phyloP scores from a whole-genome alignment of 1,140 invertebrate species.

The Anoplophora glabripennis region DNA sequence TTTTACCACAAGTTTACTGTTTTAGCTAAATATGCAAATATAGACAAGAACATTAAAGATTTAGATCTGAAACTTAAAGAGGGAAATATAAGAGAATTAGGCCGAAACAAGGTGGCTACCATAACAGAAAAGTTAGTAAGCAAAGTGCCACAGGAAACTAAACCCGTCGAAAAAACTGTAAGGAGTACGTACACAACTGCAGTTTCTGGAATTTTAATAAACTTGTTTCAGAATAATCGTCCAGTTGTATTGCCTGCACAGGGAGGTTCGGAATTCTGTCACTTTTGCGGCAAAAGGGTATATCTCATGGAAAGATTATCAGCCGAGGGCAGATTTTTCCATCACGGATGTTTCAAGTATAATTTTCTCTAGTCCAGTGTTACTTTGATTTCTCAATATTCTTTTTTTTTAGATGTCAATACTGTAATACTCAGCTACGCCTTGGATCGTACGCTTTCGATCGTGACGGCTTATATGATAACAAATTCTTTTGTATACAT shows the following conservation, averaged over 20 bases:
- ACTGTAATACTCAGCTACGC: conserved; percentile 66
- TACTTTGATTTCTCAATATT: not conserved
- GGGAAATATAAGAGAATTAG: conserved; percentile 68
- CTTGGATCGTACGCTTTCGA: conserved; percentile 76
- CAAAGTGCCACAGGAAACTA: conserved; percentile 59
- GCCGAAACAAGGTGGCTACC: conserved; percentile 81
- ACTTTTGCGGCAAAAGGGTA: conserved; percentile 83
- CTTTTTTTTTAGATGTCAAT: conserved; percentile 60
- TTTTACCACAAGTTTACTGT: conserved; percentile 2
- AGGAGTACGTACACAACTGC: conserved; percentile 33
- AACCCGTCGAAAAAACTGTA: conserved; percentile 61
- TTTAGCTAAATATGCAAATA: conserved; percentile 63
- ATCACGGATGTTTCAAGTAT: conserved; percentile 78
- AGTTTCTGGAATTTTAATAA: not conserved
- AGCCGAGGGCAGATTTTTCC: conserved; percentile 84
- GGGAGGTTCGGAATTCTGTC: conserved; percentile 74
- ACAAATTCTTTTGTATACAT: conserved; percentile 77
- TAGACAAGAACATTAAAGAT: conserved; percentile 77
- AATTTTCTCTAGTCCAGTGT: not conserved
- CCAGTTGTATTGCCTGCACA: conserved; percentile 57
- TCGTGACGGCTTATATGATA: conserved; percentile 67
- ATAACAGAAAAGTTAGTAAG: conserved; percentile 79
- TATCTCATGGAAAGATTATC: conserved; percentile 85
- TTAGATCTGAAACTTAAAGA: conserved; percentile 79
- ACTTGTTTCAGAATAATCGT: conserved; percentile 1